These are phyloP conservation scores for Sturmia bella DNA, from an alignment of 2,888 invertebrate species.

Conservation along the genomic window DNA sequence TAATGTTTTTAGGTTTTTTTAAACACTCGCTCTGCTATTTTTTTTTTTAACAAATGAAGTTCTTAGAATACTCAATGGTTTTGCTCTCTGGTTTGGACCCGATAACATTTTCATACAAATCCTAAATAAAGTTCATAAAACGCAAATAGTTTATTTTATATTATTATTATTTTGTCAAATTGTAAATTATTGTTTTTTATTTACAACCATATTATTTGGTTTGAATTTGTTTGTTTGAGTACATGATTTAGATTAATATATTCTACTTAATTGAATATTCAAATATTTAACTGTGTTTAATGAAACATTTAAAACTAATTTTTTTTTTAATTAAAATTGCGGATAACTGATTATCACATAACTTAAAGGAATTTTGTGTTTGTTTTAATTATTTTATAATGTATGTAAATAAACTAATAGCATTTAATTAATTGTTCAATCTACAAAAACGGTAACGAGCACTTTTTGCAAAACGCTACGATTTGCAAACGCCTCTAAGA, in stretches of 20 bases:
- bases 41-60: too few relatives aligned
- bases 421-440: conserved; percentile 28
- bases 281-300: too few relatives aligned
- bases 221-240: conserved; percentile 17
- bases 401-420: conserved; percentile 54
- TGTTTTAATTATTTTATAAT: conserved; percentile 16
- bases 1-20: too few relatives aligned
- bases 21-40: too few relatives aligned
- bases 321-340: conserved; percentile 43
- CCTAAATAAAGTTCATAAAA: background rate
- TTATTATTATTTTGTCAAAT: conserved; percentile 32
- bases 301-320: background rate
- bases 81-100: too few relatives aligned
- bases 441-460: too few relatives aligned
- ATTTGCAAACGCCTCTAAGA: too few relatives aligned
- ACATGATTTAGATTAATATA: conserved; percentile 9
- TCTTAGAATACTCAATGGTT: too few relatives aligned
- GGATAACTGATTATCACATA: conserved; percentile 67
- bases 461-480: too few relatives aligned
- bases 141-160: too few relatives aligned
- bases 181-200: conserved; percentile 66
- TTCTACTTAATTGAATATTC: background rate
- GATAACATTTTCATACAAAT: background rate
- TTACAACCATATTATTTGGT: conserved; percentile 66
- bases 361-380: conserved; percentile 58